A percentile compares a stretch with the other conserved stretches of the same genome.
These are phyloP conservation scores for Sphinx pinastri DNA, from an alignment of 2,888 invertebrate species.

Conservation along the genomic window DNA sequence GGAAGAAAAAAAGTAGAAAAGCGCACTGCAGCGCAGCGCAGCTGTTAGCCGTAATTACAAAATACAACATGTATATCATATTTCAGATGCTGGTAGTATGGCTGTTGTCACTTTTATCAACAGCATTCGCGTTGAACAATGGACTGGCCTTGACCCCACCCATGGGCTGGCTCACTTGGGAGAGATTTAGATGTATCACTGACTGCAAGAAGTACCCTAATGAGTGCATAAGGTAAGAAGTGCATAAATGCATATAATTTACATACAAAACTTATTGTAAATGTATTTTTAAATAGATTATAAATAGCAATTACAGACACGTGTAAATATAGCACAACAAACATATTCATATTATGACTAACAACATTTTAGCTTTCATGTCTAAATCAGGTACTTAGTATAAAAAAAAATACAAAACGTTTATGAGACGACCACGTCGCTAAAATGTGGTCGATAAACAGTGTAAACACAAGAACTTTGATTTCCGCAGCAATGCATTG, in stretches of 20 bases:
- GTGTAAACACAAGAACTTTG: too few relatives aligned
- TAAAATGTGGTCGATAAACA: too few relatives aligned
- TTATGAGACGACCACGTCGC: too few relatives aligned
- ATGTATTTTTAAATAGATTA: neutral
- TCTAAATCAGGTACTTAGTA: too few relatives aligned
- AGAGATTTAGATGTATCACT: constrained; percentile 86
- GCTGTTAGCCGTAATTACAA: neutral
- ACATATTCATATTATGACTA: neutral
- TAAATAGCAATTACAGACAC: neutral
- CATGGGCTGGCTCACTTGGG: constrained; percentile 90
- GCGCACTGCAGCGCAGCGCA: too few relatives aligned
- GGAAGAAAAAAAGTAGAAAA: too few relatives aligned
- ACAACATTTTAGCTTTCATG: too few relatives aligned
- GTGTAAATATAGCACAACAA: neutral
- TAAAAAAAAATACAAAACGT: too few relatives aligned
- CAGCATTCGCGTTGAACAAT: constrained; percentile 77
- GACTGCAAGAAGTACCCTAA: constrained; percentile 86
- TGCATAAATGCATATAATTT: neutral
- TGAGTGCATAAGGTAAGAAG: constrained; percentile 86
- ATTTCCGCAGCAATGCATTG: too few relatives aligned
- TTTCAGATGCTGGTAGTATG: constrained; percentile 45
- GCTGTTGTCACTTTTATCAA: constrained; percentile 42
- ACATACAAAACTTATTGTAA: neutral
- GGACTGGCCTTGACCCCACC: constrained; percentile 87
- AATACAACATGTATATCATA: neutral